Percentiles rank a stretch among this genome's conserved stretches.
Conservation (phyloP, 2,888 invertebrate species). For the Leucophenga maculata region DNA sequence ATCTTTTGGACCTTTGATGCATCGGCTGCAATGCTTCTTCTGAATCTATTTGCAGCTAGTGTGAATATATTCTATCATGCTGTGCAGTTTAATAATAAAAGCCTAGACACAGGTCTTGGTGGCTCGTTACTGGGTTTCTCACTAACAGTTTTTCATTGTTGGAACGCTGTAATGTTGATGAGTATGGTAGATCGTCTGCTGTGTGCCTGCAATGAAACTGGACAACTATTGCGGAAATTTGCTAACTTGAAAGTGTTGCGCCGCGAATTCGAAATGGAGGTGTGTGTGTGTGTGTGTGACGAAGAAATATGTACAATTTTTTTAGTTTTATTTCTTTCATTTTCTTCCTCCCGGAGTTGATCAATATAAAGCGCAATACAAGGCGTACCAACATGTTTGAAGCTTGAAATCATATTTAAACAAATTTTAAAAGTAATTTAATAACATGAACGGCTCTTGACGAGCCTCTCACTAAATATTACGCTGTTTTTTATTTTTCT, state of each 20-base stretch:
- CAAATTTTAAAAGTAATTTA: too few species aligned
- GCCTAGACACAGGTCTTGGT: constrained; percentile 29
- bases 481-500: too few species aligned
- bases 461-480: too few species aligned
- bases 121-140: constrained; percentile 32
- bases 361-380: too few species aligned
- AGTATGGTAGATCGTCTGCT: constrained; percentile 43
- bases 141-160: constrained; percentile 31
- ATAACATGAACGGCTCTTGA: too few species aligned
- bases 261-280: constrained; percentile 41
- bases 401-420: too few species aligned
- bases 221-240: constrained; percentile 44
- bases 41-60: constrained; percentile 42
- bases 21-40: constrained; percentile 26
- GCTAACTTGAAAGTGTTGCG: constrained; percentile 28
- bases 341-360: too few species aligned
- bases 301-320: too few species aligned
- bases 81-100: constrained; percentile 42
- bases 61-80: constrained; percentile 51
- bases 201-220: constrained; percentile 44
- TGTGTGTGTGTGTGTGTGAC: constrained; percentile 26
- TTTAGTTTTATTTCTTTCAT: too few species aligned
- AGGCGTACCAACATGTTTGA: too few species aligned
- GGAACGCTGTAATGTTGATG: constrained; percentile 37
- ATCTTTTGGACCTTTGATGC: constrained; percentile 7